Evolutionary conservation across 2,113 vertebrate species (phyloP).

Genomic region (Eublepharis macularius): DNA sequence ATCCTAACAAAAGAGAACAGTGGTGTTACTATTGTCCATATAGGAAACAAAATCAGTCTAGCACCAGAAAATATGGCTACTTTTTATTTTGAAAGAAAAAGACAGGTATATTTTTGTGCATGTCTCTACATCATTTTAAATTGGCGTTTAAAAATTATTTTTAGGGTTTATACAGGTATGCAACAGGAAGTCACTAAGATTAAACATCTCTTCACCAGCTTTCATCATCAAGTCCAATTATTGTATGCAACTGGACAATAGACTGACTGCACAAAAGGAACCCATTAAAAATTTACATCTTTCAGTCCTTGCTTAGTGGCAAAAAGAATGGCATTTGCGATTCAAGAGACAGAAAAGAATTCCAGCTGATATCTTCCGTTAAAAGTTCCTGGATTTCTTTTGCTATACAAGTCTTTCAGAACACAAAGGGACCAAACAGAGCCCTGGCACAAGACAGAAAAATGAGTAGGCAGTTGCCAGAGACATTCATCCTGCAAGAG

Average conservation of each 20-base stretch:
- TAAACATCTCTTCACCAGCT: background rate
- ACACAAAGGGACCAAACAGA: background rate
- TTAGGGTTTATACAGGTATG: no score
- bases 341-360: background rate
- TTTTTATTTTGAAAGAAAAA: background rate
- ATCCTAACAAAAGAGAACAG: conserved; percentile 79
- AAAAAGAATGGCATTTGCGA: background rate
- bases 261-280: background rate
- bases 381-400: background rate
- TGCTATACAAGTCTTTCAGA: accelerated
- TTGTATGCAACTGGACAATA: conserved; percentile 1
- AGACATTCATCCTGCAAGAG: background rate
- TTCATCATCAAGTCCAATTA: background rate
- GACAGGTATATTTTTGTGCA: background rate
- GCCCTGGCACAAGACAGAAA: background rate
- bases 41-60: background rate
- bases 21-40: conserved; percentile 36
- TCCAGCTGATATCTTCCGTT: background rate
- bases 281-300: conserved; percentile 8
- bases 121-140: no score
- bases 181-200: background rate
- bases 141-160: no score
- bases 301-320: background rate
- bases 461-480: background rate
- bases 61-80: background rate